Conservation (phyloP, 2,888 invertebrate species). For the Ormia ochracea region DNA sequence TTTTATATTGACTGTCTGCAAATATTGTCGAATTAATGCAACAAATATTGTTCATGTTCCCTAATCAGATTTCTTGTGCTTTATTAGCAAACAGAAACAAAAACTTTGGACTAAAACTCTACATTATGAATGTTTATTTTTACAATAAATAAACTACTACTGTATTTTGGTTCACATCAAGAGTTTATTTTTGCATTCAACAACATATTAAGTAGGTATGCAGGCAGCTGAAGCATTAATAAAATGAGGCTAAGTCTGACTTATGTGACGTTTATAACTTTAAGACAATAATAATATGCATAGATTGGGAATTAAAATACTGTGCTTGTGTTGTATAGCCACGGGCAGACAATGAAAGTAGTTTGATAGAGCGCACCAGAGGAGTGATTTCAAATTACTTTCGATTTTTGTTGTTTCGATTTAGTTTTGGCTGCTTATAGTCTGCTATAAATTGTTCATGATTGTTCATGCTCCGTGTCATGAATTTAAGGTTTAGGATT, state of each 20-base stretch:
- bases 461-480: constrained; percentile 50
- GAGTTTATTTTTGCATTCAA: not conserved
- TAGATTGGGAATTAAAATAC: constrained; percentile 7
- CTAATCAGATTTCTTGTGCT: not conserved
- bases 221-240: constrained; percentile 51
- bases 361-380: not conserved
- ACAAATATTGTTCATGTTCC: constrained; percentile 30
- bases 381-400: constrained; percentile 11
- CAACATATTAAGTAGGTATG: not conserved
- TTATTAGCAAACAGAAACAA: not conserved
- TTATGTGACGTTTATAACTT: constrained; percentile 59
- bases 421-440: constrained; percentile 43
- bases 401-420: not conserved
- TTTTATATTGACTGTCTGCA: not conserved
- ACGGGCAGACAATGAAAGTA: not conserved
- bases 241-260: constrained; percentile 58
- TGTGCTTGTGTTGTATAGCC: constrained; percentile 24
- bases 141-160: constrained; percentile 14
- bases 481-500: constrained; percentile 41
- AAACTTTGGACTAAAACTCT: not conserved
- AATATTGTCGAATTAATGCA: constrained; percentile 18
- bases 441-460: constrained; percentile 35
- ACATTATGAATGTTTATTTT: constrained; percentile 11
- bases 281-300: constrained; percentile 49
- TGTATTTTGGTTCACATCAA: not conserved